These are phyloP conservation scores for Eretmocerus hayati DNA, from an alignment of 2,888 invertebrate genomes.

Conservation along the genomic window DNA sequence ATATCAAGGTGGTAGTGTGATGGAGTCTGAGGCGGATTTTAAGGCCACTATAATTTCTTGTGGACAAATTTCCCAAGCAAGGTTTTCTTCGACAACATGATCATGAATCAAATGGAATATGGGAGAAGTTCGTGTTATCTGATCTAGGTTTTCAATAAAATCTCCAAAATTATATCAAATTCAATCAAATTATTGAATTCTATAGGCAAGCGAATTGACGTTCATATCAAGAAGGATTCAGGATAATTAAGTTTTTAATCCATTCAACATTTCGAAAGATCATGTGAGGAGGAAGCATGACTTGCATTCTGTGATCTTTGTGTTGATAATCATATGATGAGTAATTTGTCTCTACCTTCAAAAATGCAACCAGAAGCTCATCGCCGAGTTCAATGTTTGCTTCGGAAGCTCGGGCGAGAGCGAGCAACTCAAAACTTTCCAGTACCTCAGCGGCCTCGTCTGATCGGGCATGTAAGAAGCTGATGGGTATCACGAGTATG, in stretches of 20 bases:
- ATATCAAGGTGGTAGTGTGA: no score
- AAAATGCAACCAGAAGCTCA: slow-evolving; percentile 61
- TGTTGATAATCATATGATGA: slow-evolving; percentile 76
- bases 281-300: slow-evolving; percentile 86
- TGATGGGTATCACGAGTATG: slow-evolving; percentile 61
- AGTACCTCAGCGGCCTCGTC: slow-evolving; percentile 69
- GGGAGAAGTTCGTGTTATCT: no score
- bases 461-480: slow-evolving; percentile 65
- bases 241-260: slow-evolving; percentile 60
- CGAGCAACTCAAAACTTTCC: slow-evolving; percentile 68
- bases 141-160: no score
- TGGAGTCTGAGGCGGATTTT: no score
- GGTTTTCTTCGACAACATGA: no score
- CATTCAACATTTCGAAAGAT: slow-evolving; percentile 71
- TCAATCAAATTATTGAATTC: no score
- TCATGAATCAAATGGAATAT: no score
- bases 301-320: slow-evolving; percentile 86
- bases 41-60: no score
- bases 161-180: no score
- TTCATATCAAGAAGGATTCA: no score
- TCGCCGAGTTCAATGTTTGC: slow-evolving; percentile 60
- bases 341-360: slow-evolving; percentile 42
- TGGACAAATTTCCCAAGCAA: no score
- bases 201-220: no score
- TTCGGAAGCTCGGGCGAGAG: slow-evolving; percentile 50